These are phyloP conservation scores for Cirrhinus mrigala DNA, from an alignment of 2,797 vertebrate genomes.

Conservation along the genomic window DNA sequence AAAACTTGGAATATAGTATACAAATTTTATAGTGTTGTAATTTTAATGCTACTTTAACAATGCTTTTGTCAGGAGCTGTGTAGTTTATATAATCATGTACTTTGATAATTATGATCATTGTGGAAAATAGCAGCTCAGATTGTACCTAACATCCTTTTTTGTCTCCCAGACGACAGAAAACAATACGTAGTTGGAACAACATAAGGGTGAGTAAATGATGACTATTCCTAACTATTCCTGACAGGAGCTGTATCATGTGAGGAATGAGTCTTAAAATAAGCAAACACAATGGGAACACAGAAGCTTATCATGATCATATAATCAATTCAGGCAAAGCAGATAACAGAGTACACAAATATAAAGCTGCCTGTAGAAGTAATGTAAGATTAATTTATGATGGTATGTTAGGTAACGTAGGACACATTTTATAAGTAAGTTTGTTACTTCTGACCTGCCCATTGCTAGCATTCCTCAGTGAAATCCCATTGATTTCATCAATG, in stretches of 20 bases:
- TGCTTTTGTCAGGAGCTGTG: background rate
- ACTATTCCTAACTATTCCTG: background rate
- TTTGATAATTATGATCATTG: too few relatives aligned
- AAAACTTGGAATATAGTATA: background rate
- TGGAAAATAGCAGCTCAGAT: background rate
- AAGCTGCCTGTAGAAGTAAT: background rate
- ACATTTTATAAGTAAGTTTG: background rate
- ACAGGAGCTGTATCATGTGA: background rate
- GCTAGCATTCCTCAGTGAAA: slow-evolving; percentile 79
- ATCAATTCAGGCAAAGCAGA: background rate
- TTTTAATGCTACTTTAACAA: background rate
- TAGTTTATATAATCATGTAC: background rate
- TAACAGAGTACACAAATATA: background rate
- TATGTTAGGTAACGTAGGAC: background rate
- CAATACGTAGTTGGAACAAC: background rate
- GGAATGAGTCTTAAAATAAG: background rate
- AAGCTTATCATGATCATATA: background rate
- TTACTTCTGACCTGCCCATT: slow-evolving; percentile 75
- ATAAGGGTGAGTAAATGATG: background rate
- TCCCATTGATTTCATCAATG: slow-evolving; percentile 87
- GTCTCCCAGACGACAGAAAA: background rate
- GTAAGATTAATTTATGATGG: background rate
- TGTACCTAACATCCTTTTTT: background rate
- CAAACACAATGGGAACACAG: background rate
- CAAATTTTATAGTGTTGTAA: too few relatives aligned